Percentiles rank a stretch among this genome's conserved stretches.
These are phyloP conservation scores for Chymomyza costata DNA, from an alignment of 1,140 invertebrate genomes.

Conservation along the genomic window DNA sequence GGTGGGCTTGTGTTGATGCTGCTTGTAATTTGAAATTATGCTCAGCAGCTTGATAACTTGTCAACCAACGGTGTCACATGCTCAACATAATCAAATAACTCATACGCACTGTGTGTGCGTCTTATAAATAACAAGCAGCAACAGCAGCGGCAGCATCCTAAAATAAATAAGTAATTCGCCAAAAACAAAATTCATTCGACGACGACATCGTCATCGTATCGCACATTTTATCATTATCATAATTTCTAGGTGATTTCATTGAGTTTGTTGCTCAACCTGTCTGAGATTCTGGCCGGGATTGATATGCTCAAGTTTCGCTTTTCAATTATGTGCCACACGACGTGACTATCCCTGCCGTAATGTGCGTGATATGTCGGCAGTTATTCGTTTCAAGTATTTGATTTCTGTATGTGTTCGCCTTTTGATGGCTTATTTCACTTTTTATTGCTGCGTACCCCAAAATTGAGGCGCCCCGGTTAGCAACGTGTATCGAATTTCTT, in stretches of 20 bases:
- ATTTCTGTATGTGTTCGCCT: neutral
- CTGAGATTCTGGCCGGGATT: slow-evolving; percentile 14
- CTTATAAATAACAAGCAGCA: slow-evolving; percentile 30
- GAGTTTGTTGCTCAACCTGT: slow-evolving; percentile 8
- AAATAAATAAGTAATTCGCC: too few species aligned
- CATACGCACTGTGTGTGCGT: slow-evolving; percentile 44
- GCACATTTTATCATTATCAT: slow-evolving; percentile 62
- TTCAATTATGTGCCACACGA: slow-evolving; percentile 64
- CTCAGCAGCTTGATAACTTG: slow-evolving; percentile 23
- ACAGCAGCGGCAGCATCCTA: too few species aligned
- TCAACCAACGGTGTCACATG: slow-evolving; percentile 39
- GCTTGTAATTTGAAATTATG: slow-evolving; percentile 69
- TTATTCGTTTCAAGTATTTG: slow-evolving; percentile 2
- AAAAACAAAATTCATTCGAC: too few species aligned
- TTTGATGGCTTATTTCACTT: too few species aligned
- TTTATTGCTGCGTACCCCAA: too few species aligned
- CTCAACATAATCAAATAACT: slow-evolving; percentile 72
- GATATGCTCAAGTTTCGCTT: slow-evolving; percentile 64
- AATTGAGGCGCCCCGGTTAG: too few species aligned
- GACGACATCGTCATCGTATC: neutral
- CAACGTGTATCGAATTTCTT: neutral
- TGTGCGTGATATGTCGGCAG: slow-evolving; percentile 46
- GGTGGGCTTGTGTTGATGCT: slow-evolving; percentile 32
- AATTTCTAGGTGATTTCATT: slow-evolving; percentile 70
- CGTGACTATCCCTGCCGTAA: slow-evolving; percentile 66